Conservation (phyloP, 2,113 vertebrate species). For the Damaliscus lunatus region DNA sequence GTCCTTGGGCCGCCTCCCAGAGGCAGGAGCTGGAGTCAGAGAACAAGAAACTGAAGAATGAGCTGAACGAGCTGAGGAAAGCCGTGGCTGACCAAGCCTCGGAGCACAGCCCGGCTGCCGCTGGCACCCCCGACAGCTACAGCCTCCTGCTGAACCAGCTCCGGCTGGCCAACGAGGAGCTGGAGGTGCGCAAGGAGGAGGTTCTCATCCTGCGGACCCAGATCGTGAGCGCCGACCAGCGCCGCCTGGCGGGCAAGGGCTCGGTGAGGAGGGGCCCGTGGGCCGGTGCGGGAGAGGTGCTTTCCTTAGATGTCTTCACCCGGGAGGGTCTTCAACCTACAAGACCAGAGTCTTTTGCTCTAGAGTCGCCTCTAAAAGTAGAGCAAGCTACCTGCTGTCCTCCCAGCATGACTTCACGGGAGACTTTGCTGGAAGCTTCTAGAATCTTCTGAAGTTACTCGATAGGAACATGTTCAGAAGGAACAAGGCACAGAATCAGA, state of each 20-base stretch:
- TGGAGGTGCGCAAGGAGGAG: constrained; percentile 96
- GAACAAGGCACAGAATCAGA: background rate
- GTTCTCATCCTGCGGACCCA: constrained; percentile 93
- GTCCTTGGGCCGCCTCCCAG: constrained; percentile 76
- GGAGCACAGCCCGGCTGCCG: constrained; percentile 68
- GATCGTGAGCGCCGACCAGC: constrained; percentile 87
- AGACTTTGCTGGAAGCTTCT: background rate
- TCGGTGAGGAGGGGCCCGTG: background rate
- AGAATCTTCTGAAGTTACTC: background rate
- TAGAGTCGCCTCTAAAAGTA: background rate
- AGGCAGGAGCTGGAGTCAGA: constrained; percentile 94
- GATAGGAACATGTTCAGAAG: background rate
- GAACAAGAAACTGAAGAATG: constrained; percentile 97
- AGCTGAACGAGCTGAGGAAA: constrained; percentile 92
- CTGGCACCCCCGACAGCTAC: constrained; percentile 84
- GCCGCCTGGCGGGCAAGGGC: constrained; percentile 69
- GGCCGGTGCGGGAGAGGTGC: rapidly evolving
- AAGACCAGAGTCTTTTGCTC: background rate
- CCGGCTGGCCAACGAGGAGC: constrained; percentile 89
- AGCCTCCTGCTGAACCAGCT: constrained; percentile 91
- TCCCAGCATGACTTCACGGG: background rate
- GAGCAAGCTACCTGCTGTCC: background rate
- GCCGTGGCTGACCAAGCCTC: constrained; percentile 79
- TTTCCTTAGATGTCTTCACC: background rate
- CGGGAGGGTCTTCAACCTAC: background rate